phyloP scores from a whole-genome alignment of 2,797 vertebrate genomes.

The Halcyon leucocephala region DNA sequence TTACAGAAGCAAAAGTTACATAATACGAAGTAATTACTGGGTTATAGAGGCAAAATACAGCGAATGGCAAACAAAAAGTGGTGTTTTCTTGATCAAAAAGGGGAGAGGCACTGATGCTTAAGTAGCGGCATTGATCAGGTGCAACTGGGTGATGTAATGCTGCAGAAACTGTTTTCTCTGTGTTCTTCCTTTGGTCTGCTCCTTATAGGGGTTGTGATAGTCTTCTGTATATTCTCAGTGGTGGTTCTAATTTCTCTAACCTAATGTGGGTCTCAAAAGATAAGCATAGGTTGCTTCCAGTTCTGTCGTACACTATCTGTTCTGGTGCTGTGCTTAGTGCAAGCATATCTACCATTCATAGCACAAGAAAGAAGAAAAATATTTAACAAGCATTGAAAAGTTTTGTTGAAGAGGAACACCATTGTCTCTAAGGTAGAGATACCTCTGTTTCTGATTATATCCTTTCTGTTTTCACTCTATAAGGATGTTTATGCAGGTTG shows the following conservation, averaged over 20 bases:
- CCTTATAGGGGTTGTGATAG: background rate
- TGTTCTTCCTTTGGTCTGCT: background rate
- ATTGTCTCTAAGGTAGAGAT: background rate
- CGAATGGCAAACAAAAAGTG: background rate
- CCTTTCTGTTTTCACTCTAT: background rate
- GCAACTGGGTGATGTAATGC: background rate
- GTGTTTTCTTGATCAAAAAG: background rate
- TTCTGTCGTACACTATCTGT: accelerated
- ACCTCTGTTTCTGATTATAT: background rate
- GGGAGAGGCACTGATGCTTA: background rate
- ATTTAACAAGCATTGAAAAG: background rate
- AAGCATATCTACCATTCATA: background rate
- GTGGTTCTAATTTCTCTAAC: background rate
- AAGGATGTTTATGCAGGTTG: background rate
- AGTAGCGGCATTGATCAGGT: background rate
- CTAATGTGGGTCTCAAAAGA: background rate
- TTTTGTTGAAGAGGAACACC: accelerated
- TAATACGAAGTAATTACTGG: background rate
- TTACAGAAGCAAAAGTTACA: background rate
- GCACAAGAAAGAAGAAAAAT: background rate
- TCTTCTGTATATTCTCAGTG: background rate
- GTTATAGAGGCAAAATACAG: background rate
- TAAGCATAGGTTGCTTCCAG: background rate
- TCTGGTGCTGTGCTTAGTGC: background rate
- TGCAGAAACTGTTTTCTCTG: background rate